Base-by-base conservation (phyloP, 1,140 invertebrate genomes). In the Hypothenemus hampei region DNA sequence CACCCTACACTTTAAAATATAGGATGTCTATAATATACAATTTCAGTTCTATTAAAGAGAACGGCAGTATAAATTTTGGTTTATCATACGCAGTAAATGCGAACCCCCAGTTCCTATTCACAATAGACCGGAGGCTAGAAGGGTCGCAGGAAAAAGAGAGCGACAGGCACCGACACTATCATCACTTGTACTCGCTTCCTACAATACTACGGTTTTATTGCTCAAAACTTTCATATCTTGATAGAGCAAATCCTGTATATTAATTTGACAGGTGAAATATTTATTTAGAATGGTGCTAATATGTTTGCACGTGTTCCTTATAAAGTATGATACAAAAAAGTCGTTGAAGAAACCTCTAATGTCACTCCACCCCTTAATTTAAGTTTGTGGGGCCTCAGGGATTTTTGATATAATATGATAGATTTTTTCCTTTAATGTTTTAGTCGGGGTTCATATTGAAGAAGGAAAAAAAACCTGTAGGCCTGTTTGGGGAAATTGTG, bases 1-100 rank as follows among this genome's bases (percentile, higher is more conserved):
- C n/a, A n/a, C n/a, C 24, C n/a, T 15, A 29, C 43, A 23, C 24
- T 45, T 45, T 45, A 6, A 45, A 45, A 45, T n/a, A 19, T 19
- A 45, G 43, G 43, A 45, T 45, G 43, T 45, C 8, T 26, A 45
- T 23, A 18, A n/a, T 26, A 45, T 45, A 45, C 33, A 45, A n/a
- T 18, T 19, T n/a, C 11, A 13, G 10, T 26, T 19, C 43, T 31
- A 29, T 29, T 45, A 31, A 45, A 45, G 15, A 19, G 13, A 15
- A 29, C 8, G 33, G 33, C 24, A 45, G 43, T 31, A 45, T 45
- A 45, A 45, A 45, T 45, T 18, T 45, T 18, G 43, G 26, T 23
- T 31, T 45, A 45, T 45, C 43, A 15, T 31, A 45, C 43, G 43
- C 43, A 41, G 20, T 41, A 31, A 31, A 45, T 19, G 23, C 40